Base-by-base conservation (phyloP, 2,888 invertebrate genomes). In the Phyto melanocephala region DNA sequence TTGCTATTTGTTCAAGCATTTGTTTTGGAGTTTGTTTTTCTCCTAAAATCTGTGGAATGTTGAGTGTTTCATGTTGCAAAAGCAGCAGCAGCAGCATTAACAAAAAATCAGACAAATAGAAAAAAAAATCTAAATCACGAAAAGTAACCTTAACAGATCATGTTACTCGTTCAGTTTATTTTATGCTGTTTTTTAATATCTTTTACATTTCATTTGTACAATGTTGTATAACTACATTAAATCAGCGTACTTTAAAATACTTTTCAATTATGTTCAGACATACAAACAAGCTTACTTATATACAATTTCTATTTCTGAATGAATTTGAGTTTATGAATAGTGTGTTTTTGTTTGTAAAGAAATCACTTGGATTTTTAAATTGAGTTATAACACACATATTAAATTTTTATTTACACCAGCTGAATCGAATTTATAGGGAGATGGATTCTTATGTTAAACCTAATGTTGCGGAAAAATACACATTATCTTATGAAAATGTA, bases 91-190 rank as follows among this genome's bases (percentile, higher is more conserved):
- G 8, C 42, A 67, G 28, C 58, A 45, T 56, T 45, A 50, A 28
- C 28, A 28, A 28, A 58, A 2, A 40, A 22, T 20, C 20, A 33
- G 47, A 65, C 37, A 58, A 70, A 45, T 56, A 54, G 42, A 37
- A 62, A 71, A 42, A 11, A 40, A 56, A 45, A 67, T 60, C 52
- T 47, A 70, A 82, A 78, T 82, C 78, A 82, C 78, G 81, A 78
- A 70, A 70, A 78, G 74, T 75, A 82, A 82, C 78, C 81, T 82
- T 82, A 75, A 75, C 63, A 82, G 81, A 78, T 78, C 81, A 82
- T 75, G 74, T 82, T 70, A 52, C 81, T 72, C 17, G 68, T 72
- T 72, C 24, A 65, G 45, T 56, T 65, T 78, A 33, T 78, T 72
- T 63, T 63, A 63, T 58, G 72, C 52, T 24, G 58, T 20, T 63